These are phyloP conservation scores for Solenopsis invicta DNA, from an alignment of 1,140 invertebrate genomes.

Conservation along the genomic window DNA sequence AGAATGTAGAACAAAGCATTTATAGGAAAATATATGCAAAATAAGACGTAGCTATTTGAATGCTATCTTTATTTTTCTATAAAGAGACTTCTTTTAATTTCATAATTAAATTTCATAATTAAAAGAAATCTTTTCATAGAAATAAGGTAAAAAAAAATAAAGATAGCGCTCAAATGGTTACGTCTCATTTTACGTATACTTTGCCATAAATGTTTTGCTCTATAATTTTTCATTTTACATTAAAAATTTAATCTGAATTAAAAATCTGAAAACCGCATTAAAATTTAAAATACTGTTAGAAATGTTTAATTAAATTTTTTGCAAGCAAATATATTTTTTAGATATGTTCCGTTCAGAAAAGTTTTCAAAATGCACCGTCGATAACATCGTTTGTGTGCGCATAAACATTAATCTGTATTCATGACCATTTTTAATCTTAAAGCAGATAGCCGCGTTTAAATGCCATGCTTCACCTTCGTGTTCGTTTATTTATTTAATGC, in stretches of 20 bases:
- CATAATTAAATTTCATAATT: no score
- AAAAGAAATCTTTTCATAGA: no score
- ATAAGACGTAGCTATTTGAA: not conserved
- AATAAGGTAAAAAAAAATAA: no score
- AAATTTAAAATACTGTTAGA: constrained; percentile 1
- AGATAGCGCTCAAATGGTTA: no score
- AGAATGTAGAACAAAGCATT: not conserved
- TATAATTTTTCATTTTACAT: no score
- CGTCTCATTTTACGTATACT: no score
- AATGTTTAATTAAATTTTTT: not conserved
- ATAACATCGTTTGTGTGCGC: not conserved
- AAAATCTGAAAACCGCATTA: not conserved
- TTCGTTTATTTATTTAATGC: not conserved
- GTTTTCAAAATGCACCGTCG: not conserved
- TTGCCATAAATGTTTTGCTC: no score
- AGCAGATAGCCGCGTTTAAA: constrained; percentile 6
- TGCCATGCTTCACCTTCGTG: not conserved
- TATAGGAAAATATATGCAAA: not conserved
- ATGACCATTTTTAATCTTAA: constrained; percentile 1
- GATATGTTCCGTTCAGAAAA: not conserved
- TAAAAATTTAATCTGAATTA: not conserved
- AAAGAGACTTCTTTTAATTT: not conserved
- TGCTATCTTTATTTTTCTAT: not conserved
- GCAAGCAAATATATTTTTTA: not conserved
- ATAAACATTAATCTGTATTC: constrained; percentile 21